Evolutionary conservation across 2,888 invertebrate species (phyloP).

Genomic region (Agonum fuliginosum): DNA sequence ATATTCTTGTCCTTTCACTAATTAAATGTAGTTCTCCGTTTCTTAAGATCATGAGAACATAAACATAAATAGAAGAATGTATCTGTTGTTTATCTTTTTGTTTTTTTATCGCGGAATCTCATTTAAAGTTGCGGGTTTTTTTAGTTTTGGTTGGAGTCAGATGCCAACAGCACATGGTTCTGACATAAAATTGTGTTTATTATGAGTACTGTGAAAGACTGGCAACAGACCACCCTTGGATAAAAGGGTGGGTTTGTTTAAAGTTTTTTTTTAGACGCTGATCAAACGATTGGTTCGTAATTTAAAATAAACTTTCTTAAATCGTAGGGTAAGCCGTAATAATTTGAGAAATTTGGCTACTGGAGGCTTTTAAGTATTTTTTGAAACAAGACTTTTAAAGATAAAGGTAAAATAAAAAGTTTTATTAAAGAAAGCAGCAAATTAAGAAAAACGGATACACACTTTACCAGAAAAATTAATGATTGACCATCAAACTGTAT

Average conservation of each 20-base stretch:
- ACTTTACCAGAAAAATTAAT: too few species aligned
- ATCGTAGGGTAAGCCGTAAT: too few species aligned
- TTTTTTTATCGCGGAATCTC: conserved; percentile 19
- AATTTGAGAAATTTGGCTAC: too few species aligned
- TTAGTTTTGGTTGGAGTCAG: background rate
- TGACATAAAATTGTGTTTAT: conserved; percentile 9
- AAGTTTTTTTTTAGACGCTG: background rate
- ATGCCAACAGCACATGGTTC: conserved; percentile 28
- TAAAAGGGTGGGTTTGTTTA: background rate
- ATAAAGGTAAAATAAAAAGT: too few species aligned
- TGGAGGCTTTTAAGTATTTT: too few species aligned
- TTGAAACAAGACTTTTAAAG: too few species aligned
- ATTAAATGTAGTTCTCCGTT: background rate
- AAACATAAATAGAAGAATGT: conserved; percentile 6
- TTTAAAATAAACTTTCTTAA: too few species aligned
- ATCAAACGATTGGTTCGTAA: background rate
- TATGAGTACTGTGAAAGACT: conserved; percentile 2
- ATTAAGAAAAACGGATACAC: too few species aligned
- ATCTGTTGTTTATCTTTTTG: conserved; percentile 7
- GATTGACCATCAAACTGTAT: too few species aligned
- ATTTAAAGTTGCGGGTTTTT: background rate
- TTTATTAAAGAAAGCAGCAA: too few species aligned
- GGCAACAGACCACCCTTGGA: background rate
- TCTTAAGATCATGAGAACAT: background rate
- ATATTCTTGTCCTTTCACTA: conserved; percentile 45